phyloP scores from a whole-genome alignment of 2,113 vertebrate genomes.

The rabbit (Oryctolagus cuniculus) region DNA sequence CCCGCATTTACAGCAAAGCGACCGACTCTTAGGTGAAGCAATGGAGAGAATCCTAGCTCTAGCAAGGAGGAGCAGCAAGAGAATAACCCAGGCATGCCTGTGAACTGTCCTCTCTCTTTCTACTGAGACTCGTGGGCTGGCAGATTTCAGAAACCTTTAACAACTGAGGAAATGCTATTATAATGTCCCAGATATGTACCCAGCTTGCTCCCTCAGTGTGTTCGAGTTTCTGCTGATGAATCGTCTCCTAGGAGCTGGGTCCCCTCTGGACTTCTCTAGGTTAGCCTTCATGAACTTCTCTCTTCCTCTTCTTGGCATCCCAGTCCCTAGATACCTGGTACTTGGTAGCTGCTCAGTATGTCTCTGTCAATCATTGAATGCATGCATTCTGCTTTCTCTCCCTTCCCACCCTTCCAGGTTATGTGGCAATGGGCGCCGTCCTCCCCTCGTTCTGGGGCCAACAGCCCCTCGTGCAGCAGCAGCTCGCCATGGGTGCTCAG shows the following conservation, averaged over 20 bases:
- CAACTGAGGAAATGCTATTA: rapidly evolving
- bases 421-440: slow-evolving; percentile 99
- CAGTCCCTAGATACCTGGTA: not conserved
- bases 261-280: too few species aligned
- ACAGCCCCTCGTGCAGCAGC: slow-evolving; percentile 95
- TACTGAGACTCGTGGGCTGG: not conserved
- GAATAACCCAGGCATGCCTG: rapidly evolving
- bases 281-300: not conserved
- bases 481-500: slow-evolving; percentile 94
- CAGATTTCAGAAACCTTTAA: not conserved
- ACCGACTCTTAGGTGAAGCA: not conserved
- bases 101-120: not conserved
- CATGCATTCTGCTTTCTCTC: not conserved
- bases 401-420: slow-evolving; percentile 88
- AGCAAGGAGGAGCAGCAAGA: not conserved
- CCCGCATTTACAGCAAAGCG: not conserved
- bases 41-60: not conserved
- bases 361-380: not conserved
- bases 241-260: too few species aligned
- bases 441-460: slow-evolving; percentile 98
- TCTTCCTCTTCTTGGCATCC: not conserved
- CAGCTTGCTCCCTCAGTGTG: not conserved
- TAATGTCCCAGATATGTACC: not conserved
- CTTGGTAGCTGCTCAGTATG: rapidly evolving
- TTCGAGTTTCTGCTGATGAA: not conserved